Evolutionary conservation across 2,113 vertebrate genomes (phyloP), one percentile per base, ranked within the genome.

Genomic region (Chinchilla lanigera): DNA sequence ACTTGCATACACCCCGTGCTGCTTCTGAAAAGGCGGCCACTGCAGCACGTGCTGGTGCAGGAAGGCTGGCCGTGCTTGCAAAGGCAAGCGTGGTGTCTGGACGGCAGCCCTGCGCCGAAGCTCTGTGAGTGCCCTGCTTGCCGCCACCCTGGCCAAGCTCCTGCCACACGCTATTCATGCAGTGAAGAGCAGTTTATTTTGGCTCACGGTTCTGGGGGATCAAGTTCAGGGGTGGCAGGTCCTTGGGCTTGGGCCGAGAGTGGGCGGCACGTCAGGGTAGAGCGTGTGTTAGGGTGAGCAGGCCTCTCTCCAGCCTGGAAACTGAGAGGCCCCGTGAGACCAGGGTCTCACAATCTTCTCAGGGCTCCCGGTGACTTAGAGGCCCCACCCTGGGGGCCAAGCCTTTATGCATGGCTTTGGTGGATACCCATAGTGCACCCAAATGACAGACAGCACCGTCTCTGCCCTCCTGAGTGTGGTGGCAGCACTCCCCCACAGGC

Each of bases 401-500:
- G 12, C 7, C 44, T 17, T 78, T 17, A 78, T 26, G 24, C 28
- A 19, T 19, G 44, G 75, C 75, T 50, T 78, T 26, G 38, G 16
- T 28, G 44, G 24, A 16, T 17, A 50, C 44, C 47, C 75, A 28
- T 14, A 30, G 24, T 16, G 7, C 73, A 50, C 41, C 73, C 73
- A 47, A 30, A 14, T 14, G 5, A n/a, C 41, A 30, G n/a, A n/a
- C n/a, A n/a, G 44, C 75, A 78, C 13, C 75, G 7, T 30, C 13
- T 50, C 75, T 50, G 44, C 11, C 26, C 44, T 30, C 13, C 10
- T 0, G 26, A 78, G 26, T 0, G 5, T 2, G 5, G 1, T 10
- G 13, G 41, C 26, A 77, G 73, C 12, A 4, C 41, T 28, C 26
- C 3, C 14, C 3, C 44, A 33, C 5, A 16, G 26, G 75, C 75